Evolutionary conservation across 2,888 invertebrate species (phyloP).

Genomic region (Thyatira batis): DNA sequence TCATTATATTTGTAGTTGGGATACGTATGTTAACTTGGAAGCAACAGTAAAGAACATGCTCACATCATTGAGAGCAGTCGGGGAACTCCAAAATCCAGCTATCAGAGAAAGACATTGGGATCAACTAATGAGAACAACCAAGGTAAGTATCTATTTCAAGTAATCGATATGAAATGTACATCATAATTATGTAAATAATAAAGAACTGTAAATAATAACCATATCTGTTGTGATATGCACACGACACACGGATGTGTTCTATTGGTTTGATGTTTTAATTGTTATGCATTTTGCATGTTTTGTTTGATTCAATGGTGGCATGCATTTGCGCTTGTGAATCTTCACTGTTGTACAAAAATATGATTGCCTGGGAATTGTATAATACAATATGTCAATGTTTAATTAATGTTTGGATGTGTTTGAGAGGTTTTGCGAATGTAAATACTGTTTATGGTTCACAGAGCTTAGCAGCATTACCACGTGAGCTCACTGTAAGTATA

Average conservation of each 20-base stretch:
- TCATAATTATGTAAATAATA: conserved; percentile 46
- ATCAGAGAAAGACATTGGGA: conserved; percentile 98
- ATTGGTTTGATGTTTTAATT: conserved; percentile 40
- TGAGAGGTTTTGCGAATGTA: conserved; percentile 62
- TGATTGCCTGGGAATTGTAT: conserved; percentile 41
- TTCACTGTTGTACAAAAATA: conserved; percentile 25
- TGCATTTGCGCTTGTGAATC: conserved; percentile 35
- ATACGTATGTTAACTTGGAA: conserved; percentile 93
- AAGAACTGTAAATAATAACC: conserved; percentile 40
- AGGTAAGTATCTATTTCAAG: conserved; percentile 81
- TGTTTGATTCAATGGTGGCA: conserved; percentile 25
- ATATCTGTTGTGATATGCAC: conserved; percentile 40
- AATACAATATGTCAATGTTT: conserved; percentile 36
- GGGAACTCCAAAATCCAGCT: conserved; percentile 97
- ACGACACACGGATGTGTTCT: conserved; percentile 22
- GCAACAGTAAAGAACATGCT: conserved; percentile 97
- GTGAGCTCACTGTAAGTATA: conserved; percentile 90
- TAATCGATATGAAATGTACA: background rate
- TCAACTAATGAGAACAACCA: conserved; percentile 97
- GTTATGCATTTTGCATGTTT: conserved; percentile 46
- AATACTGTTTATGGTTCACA: conserved; percentile 84
- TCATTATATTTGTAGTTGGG: conserved; percentile 84
- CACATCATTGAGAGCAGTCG: conserved; percentile 96
- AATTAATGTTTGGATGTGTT: conserved; percentile 18
- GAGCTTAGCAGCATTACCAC: conserved; percentile 91